A percentile compares a stretch with the other conserved stretches of the same genome.
Conservation (phyloP, 2,797 vertebrate species). For the Cuniculus paca region DNA sequence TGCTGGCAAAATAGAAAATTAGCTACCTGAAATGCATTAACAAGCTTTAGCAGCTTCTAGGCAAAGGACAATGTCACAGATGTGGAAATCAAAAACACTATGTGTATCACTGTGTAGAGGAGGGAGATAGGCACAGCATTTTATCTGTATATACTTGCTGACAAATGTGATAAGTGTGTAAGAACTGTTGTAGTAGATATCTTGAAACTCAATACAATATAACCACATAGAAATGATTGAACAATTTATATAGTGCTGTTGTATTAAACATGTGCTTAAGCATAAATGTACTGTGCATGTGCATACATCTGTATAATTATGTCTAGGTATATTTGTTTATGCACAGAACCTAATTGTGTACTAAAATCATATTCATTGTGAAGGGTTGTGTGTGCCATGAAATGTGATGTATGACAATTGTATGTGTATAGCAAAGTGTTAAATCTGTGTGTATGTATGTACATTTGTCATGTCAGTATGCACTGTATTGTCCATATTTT, state of each 20-base stretch:
- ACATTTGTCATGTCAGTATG: background rate
- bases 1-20: slow-evolving; percentile 77
- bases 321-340: background rate
- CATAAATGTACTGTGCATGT: background rate
- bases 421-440: background rate
- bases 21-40: slow-evolving; percentile 53
- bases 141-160: background rate
- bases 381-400: background rate
- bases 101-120: background rate
- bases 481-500: background rate
- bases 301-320: background rate
- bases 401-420: background rate
- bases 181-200: background rate
- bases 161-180: background rate
- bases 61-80: slow-evolving; percentile 49
- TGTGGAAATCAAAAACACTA: background rate
- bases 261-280: background rate
- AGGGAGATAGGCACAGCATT: background rate
- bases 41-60: slow-evolving; percentile 38
- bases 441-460: background rate
- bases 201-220: background rate
- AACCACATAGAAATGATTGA: background rate
- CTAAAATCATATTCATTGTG: background rate
- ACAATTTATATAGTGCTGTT: background rate
- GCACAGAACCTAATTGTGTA: background rate